These are phyloP conservation scores for Huso huso DNA, from an alignment of 2,797 vertebrate species.

Conservation along the genomic window DNA sequence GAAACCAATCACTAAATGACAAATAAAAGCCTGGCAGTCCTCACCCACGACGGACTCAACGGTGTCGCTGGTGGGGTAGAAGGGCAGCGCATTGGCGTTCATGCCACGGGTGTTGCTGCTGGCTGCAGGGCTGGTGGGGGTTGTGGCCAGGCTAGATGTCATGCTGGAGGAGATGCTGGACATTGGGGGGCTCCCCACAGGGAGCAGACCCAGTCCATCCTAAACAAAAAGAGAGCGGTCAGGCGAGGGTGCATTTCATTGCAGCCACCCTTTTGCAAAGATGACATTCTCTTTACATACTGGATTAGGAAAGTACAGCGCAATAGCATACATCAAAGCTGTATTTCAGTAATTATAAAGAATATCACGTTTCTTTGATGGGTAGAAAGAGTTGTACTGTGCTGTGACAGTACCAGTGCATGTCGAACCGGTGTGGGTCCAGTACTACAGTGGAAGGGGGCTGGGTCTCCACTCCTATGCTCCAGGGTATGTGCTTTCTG, in stretches of 20 bases:
- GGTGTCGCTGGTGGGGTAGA: slow-evolving; percentile 96
- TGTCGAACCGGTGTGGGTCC: too few species aligned
- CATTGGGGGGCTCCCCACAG: slow-evolving; percentile 84
- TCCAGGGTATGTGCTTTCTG: slow-evolving; percentile 82
- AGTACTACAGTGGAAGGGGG: background rate
- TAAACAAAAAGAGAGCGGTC: slow-evolving; percentile 39
- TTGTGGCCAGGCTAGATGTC: slow-evolving; percentile 91
- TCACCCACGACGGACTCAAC: slow-evolving; percentile 96
- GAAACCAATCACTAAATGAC: too few species aligned
- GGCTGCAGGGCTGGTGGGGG: slow-evolving; percentile 76
- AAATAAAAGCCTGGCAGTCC: slow-evolving; percentile 11
- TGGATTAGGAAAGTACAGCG: too few species aligned
- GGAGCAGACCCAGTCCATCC: slow-evolving; percentile 88
- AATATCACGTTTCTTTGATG: too few species aligned
- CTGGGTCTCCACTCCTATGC: slow-evolving; percentile 76
- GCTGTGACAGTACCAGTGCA: too few species aligned
- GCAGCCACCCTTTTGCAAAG: too few species aligned
- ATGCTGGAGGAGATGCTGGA: slow-evolving; percentile 92
- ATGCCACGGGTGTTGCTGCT: slow-evolving; percentile 81
- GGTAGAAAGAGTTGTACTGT: too few species aligned
- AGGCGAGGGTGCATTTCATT: too few species aligned
- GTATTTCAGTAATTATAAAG: too few species aligned
- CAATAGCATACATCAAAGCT: too few species aligned
- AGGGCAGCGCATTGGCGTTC: slow-evolving; percentile 96
- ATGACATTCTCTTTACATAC: too few species aligned